phyloP scores from a whole-genome alignment of 2,888 invertebrate species.

The Apodemia zela region DNA sequence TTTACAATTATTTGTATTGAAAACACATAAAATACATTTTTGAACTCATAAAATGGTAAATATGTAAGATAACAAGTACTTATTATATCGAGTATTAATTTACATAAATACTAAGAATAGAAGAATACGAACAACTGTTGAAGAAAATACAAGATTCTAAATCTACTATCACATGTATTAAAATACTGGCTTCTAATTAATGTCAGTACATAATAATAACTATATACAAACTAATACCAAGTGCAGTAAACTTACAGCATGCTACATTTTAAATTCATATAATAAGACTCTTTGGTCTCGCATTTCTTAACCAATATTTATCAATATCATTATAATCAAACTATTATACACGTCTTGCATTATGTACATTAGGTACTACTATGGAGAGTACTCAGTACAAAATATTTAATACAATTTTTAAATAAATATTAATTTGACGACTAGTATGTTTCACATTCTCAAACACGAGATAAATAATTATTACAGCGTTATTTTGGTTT shows the following conservation, averaged over 20 bases:
- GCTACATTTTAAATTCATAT: slow-evolving; percentile 44
- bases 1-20: too few species aligned
- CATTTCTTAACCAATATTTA: slow-evolving; percentile 28
- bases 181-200: slow-evolving; percentile 64
- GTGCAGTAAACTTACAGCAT: slow-evolving; percentile 64
- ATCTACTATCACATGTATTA: slow-evolving; percentile 77
- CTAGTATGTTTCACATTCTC: slow-evolving; percentile 32
- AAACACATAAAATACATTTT: too few species aligned
- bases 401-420: slow-evolving; percentile 22
- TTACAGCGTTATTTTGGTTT: slow-evolving; percentile 48
- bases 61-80: too few species aligned
- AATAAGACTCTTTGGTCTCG: slow-evolving; percentile 69
- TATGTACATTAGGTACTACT: slow-evolving; percentile 29
- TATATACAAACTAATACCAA: slow-evolving; percentile 46
- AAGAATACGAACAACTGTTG: neutral
- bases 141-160: slow-evolving; percentile 41
- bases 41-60: too few species aligned
- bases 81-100: too few species aligned
- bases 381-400: slow-evolving; percentile 10
- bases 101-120: too few species aligned
- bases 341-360: slow-evolving; percentile 18
- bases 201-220: slow-evolving; percentile 50
- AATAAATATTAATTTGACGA: slow-evolving; percentile 27
- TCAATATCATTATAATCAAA: slow-evolving; percentile 26
- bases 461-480: slow-evolving; percentile 35